Percentiles rank a stretch among this genome's conserved stretches.
Conservation (phyloP, 2,888 invertebrate species). For the Macaria liturata region DNA sequence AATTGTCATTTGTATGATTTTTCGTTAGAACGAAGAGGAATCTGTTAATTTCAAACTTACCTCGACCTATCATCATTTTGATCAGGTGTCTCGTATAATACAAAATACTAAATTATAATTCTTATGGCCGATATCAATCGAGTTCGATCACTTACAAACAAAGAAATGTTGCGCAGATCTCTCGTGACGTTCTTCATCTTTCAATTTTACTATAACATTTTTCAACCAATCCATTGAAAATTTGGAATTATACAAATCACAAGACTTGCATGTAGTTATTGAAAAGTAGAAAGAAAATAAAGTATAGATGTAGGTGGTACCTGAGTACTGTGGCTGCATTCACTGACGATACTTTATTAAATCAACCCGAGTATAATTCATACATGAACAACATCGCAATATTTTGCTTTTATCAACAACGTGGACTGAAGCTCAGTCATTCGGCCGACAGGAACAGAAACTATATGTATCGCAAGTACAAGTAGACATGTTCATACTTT, state of each 20-base stretch:
- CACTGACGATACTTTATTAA: not conserved
- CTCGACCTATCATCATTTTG: conserved; percentile 2
- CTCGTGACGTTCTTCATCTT: too few species aligned
- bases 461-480: too few species aligned
- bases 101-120: not conserved
- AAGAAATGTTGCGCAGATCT: too few species aligned
- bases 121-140: conserved; percentile 2
- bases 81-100: conserved; percentile 8
- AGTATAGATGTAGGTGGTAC: conserved; percentile 2
- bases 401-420: too few species aligned
- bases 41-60: conserved; percentile 16
- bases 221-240: too few species aligned
- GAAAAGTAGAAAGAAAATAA: not conserved
- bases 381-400: not conserved
- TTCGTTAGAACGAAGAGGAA: conserved; percentile 2
- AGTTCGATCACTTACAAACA: not conserved
- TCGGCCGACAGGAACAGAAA: too few species aligned
- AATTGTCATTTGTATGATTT: not conserved
- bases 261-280: too few species aligned
- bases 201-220: too few species aligned
- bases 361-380: not conserved
- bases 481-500: too few species aligned
- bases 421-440: too few species aligned
- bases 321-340: conserved; percentile 2
- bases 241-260: too few species aligned